Conservation (phyloP, 2,888 invertebrate genomes). For the Hypercompe scribonia region DNA sequence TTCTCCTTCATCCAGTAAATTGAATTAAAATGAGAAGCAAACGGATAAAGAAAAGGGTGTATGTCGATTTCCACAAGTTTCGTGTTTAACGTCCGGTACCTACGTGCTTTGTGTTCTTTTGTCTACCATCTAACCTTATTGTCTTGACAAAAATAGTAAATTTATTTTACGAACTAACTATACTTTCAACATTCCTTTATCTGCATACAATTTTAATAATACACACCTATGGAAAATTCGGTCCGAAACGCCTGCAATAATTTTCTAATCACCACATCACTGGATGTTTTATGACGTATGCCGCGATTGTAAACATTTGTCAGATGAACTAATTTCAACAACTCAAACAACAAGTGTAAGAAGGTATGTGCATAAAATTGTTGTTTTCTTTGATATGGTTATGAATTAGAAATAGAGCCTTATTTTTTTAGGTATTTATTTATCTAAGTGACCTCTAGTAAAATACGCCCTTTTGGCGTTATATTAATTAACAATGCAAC, state of each 20-base stretch:
- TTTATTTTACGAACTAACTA: not conserved
- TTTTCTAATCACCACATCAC: not conserved
- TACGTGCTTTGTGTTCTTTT: conserved; percentile 57
- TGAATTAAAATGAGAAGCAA: conserved; percentile 85
- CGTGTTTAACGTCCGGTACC: conserved; percentile 66
- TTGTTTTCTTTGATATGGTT: too few relatives aligned
- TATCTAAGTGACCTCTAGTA: too few relatives aligned
- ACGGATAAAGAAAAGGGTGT: conserved; percentile 82
- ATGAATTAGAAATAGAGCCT: too few relatives aligned
- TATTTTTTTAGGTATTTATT: too few relatives aligned
- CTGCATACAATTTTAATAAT: not conserved
- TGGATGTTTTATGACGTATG: not conserved
- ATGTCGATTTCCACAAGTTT: conserved; percentile 77
- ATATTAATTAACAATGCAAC: too few relatives aligned
- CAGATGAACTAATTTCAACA: not conserved
- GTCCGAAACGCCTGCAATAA: not conserved
- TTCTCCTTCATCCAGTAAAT: conserved; percentile 84
- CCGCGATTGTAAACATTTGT: not conserved
- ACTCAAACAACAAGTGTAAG: not conserved
- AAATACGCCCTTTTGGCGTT: too few relatives aligned
- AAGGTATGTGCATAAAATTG: not conserved
- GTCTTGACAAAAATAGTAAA: not conserved
- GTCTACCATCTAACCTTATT: conserved; percentile 25
- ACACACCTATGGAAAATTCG: not conserved
- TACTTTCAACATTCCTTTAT: not conserved